Percentiles rank a stretch among this genome's conserved stretches.
phyloP scores from a whole-genome alignment of 2,113 vertebrate species.

The Archilochus colubris region DNA sequence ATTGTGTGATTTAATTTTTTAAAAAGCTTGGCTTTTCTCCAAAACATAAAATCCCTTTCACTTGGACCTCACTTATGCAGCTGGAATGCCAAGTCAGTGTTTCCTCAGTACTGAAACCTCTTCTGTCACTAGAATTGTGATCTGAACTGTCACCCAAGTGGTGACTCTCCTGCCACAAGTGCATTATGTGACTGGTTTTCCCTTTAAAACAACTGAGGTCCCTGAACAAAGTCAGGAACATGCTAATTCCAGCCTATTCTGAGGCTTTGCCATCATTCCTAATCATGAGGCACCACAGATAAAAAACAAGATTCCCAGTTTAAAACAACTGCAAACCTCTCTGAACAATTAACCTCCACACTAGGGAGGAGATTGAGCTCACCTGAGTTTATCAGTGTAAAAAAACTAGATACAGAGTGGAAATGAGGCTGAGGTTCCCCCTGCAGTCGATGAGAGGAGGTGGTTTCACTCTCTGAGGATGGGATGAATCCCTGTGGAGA shows the following conservation, averaged over 20 bases:
- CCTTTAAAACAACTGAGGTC: not conserved
- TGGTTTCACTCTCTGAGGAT: not conserved
- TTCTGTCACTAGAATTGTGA: not conserved
- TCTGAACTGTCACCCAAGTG: not conserved
- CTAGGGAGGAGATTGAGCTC: not conserved
- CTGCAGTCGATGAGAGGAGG: not conserved
- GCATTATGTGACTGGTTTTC: too few relatives aligned
- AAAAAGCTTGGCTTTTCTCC: not conserved
- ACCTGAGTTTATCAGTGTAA: not conserved
- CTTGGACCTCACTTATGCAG: too few relatives aligned
- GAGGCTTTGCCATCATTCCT: not conserved
- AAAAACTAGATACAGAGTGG: fast-evolving
- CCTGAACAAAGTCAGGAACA: not conserved
- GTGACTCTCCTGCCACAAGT: not conserved
- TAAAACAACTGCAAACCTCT: not conserved
- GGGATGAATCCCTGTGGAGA: not conserved
- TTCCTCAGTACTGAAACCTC: not conserved
- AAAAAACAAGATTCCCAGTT: not conserved
- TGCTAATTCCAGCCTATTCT: too few relatives aligned
- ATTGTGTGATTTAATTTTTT: not conserved
- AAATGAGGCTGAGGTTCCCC: fast-evolving
- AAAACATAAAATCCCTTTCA: not conserved
- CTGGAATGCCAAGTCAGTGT: not conserved
- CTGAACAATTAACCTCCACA: not conserved
- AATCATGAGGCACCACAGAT: fast-evolving